phyloP scores from a whole-genome alignment of 2,797 vertebrate species.

The Melanogrammus aeglefinus region DNA sequence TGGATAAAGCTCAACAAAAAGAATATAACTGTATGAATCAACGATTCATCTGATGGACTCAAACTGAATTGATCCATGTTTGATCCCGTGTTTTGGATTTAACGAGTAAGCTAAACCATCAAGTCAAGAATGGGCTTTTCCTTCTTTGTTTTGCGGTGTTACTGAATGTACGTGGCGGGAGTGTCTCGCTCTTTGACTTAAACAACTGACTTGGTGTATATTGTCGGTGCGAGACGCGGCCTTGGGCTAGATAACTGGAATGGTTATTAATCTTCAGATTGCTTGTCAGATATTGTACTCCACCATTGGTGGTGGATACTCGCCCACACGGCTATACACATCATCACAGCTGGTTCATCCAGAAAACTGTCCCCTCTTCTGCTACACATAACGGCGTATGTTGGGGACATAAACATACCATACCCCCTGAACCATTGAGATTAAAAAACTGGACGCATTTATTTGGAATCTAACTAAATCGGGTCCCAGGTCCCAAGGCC shows the following conservation, averaged over 20 bases:
- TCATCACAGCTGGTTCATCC: background rate
- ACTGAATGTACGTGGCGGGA: constrained; percentile 46
- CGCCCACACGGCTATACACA: background rate
- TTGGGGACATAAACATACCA: background rate
- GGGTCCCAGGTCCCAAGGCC: background rate
- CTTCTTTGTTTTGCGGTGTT: constrained; percentile 43
- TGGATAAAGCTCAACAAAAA: constrained; percentile 12
- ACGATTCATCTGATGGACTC: constrained; percentile 54
- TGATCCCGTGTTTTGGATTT: constrained; percentile 48
- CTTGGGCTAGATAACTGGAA: background rate
- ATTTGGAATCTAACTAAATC: background rate
- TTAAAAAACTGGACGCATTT: background rate
- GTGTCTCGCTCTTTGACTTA: constrained; percentile 28
- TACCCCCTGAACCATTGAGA: background rate
- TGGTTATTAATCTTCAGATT: constrained; percentile 1
- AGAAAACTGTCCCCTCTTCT: background rate
- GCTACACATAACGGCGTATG: background rate
- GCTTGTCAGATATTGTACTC: background rate
- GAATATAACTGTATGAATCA: constrained; percentile 35
- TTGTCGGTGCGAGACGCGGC: background rate
- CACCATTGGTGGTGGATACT: background rate
- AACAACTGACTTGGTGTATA: background rate
- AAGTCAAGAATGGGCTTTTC: constrained; percentile 19
- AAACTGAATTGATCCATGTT: constrained; percentile 19
- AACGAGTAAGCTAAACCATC: constrained; percentile 54